These are phyloP conservation scores for Anarrhichthys ocellatus DNA, from an alignment of 2,113 vertebrate species.

Conservation along the genomic window DNA sequence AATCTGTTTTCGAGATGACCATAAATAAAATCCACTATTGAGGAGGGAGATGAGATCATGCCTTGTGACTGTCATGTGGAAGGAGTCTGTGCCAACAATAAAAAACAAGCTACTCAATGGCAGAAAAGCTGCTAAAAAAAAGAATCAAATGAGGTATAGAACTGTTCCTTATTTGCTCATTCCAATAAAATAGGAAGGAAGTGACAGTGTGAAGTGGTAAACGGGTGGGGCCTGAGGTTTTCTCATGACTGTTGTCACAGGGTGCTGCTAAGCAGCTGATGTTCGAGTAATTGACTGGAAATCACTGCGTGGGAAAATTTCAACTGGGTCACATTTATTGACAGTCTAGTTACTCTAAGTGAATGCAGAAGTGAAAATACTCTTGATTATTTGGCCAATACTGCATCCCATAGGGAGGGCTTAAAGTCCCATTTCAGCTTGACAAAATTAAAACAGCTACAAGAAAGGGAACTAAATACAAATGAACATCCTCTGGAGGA, in stretches of 20 bases:
- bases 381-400: neutral
- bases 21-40: constrained; percentile 64
- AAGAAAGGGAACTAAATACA: neutral
- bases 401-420: neutral
- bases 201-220: neutral
- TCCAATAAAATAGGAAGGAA: neutral
- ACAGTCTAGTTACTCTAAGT: neutral
- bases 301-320: neutral
- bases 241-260: constrained; percentile 16
- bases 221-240: neutral
- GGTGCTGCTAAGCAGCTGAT: constrained; percentile 28
- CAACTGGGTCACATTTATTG: neutral
- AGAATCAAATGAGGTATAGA: constrained; percentile 27
- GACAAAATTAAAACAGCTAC: neutral
- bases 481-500: neutral
- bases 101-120: constrained; percentile 40
- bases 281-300: neutral
- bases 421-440: neutral
- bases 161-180: constrained; percentile 6
- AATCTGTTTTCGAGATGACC: constrained; percentile 48
- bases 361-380: neutral
- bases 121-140: neutral
- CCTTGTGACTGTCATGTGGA: constrained; percentile 81
- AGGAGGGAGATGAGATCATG: constrained; percentile 52
- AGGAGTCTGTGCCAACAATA: constrained; percentile 34